These are phyloP conservation scores for Syngnathus typhle DNA, from an alignment of 2,113 vertebrate genomes.

Conservation along the genomic window DNA sequence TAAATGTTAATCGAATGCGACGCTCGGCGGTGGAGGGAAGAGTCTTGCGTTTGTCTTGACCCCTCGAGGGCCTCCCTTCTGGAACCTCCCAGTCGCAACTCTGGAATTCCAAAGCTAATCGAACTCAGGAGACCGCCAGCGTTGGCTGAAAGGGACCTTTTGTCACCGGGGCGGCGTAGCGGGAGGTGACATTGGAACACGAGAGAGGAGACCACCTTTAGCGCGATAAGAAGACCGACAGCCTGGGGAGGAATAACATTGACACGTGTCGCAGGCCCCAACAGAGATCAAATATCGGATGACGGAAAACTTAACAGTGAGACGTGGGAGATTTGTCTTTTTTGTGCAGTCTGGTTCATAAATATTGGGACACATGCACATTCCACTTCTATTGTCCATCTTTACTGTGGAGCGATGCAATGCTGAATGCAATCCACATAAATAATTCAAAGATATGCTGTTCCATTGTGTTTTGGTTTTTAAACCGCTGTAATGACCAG, in stretches of 20 bases:
- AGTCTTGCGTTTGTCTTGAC: constrained; percentile 26
- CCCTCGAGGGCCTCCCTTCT: constrained; percentile 23
- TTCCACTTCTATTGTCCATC: no score
- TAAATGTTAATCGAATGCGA: constrained; percentile 18
- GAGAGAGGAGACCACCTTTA: constrained; percentile 38
- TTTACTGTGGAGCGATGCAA: no score
- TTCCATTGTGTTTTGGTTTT: no score
- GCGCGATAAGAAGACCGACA: constrained; percentile 22
- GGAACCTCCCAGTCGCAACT: constrained; percentile 56
- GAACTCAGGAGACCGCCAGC: constrained; percentile 55
- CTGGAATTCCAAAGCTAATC: constrained; percentile 63
- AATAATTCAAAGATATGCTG: no score
- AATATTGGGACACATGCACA: no score
- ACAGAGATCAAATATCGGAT: not conserved
- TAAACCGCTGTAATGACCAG: no score
- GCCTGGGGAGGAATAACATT: constrained; percentile 22
- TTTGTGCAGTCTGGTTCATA: no score
- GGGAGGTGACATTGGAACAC: constrained; percentile 58
- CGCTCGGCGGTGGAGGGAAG: not conserved
- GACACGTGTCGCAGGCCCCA: constrained; percentile 18
- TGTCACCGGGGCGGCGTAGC: constrained; percentile 48
- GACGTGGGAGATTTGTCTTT: not conserved
- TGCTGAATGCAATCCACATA: no score
- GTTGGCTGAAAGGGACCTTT: constrained; percentile 51
- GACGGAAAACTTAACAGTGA: not conserved